A percentile compares a stretch with the other conserved stretches of the same genome.
Conservation (phyloP, 2,113 vertebrate species). For the Meleagris gallopavo region DNA sequence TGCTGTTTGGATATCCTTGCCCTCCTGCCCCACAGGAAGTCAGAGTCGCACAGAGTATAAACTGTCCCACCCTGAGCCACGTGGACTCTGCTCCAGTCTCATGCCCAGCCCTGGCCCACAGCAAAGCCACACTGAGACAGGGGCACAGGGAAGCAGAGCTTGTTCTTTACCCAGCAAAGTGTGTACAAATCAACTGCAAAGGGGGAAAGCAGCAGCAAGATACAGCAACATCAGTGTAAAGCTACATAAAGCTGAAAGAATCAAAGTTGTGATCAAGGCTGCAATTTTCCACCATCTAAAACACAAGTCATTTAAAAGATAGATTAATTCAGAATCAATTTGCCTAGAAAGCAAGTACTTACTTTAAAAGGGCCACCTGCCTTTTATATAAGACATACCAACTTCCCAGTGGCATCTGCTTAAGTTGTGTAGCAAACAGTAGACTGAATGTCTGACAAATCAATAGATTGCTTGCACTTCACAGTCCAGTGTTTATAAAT, state of each 20-base stretch:
- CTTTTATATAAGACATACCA: neutral
- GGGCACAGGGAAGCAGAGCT: neutral
- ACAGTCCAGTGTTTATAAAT: neutral
- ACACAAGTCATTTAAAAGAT: neutral
- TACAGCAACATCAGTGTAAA: neutral
- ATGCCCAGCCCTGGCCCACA: neutral
- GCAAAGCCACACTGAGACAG: neutral
- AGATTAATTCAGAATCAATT: neutral
- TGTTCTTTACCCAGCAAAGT: too few species aligned
- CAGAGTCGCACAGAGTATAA: neutral
- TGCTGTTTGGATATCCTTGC: neutral
- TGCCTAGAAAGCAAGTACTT: neutral
- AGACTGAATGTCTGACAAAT: neutral
- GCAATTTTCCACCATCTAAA: neutral
- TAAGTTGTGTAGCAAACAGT: neutral
- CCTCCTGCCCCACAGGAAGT: neutral
- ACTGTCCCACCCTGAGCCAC: neutral
- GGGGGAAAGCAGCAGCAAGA: neutral
- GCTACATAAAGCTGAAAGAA: neutral
- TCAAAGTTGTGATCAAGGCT: fast-evolving
- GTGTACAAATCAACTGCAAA: neutral
- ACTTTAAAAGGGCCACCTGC: neutral
- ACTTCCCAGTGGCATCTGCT: neutral
- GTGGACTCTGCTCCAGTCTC: neutral
- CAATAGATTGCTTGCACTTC: neutral